Evolutionary conservation across 35 echinoderm and acorn worm species (phyloP).

Genomic region (Anneissia japonica): DNA sequence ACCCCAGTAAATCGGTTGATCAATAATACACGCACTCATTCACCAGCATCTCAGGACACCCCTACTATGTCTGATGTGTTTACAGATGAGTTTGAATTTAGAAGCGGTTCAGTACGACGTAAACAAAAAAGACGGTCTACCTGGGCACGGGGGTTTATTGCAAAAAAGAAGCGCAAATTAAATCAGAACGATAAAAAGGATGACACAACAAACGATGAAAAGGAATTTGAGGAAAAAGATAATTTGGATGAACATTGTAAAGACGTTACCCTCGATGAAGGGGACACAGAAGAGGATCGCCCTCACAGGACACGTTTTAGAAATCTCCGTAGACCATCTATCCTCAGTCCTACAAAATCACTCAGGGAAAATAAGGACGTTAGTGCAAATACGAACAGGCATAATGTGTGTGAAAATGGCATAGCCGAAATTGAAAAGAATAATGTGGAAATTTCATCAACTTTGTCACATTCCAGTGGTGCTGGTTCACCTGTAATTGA

Average conservation of each 20-base stretch:
- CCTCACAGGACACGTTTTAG: neutral
- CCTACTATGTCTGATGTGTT: neutral
- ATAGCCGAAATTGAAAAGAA: neutral
- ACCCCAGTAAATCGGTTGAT: neutral
- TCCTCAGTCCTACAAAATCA: neutral
- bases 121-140: conserved; percentile 5
- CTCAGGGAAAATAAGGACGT: neutral
- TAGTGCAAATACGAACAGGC: neutral
- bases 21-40: neutral
- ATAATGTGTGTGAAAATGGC: neutral
- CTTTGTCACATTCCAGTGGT: neutral
- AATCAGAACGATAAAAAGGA: neutral
- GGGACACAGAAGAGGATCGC: neutral
- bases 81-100: neutral
- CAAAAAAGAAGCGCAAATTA: conserved; percentile 35
- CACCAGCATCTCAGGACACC: neutral
- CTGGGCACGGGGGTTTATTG: conserved; percentile 41
- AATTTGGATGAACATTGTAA: neutral
- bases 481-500: neutral
- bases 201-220: conserved; percentile 14
- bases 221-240: neutral
- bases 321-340: neutral
- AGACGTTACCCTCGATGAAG: neutral
- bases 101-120: conserved; percentile 14
- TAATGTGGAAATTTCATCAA: neutral